Evolutionary conservation across 2,888 invertebrate genomes (phyloP).

Genomic region (Andrena marginata): DNA sequence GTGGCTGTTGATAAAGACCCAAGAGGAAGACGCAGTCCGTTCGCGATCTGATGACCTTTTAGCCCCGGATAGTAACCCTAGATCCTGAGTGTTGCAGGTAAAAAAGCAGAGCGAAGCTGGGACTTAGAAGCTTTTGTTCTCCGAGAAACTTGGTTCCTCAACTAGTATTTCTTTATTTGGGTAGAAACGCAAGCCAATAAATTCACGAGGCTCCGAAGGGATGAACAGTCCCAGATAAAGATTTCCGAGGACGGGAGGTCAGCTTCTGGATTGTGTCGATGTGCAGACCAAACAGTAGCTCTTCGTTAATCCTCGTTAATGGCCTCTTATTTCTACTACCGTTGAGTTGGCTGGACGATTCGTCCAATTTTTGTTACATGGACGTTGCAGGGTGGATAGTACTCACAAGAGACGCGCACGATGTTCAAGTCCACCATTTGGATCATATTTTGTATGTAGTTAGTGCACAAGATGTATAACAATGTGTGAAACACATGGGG

Average conservation of each 20-base stretch:
- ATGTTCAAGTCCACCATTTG: too few relatives aligned
- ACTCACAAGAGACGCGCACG: too few relatives aligned
- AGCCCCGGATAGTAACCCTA: slow-evolving; percentile 11
- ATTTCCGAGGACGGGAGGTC: too few relatives aligned
- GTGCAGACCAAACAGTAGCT: slow-evolving; percentile 27
- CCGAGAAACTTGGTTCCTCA: slow-evolving; percentile 47
- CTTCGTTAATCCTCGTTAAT: slow-evolving; percentile 63
- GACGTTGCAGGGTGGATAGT: too few relatives aligned
- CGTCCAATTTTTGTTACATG: background rate
- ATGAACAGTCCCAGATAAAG: slow-evolving; percentile 19
- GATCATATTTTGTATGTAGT: too few relatives aligned
- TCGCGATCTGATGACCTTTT: slow-evolving; percentile 44
- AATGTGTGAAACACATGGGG: too few relatives aligned
- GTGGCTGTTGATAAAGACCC: slow-evolving; percentile 24
- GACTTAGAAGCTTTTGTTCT: slow-evolving; percentile 22
- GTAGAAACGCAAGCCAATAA: slow-evolving; percentile 63
- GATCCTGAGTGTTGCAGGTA: slow-evolving; percentile 19
- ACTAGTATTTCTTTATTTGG: slow-evolving; percentile 68
- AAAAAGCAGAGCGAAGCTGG: background rate
- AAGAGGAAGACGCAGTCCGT: slow-evolving; percentile 15
- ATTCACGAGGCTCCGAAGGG: slow-evolving; percentile 67
- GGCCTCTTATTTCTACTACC: background rate
- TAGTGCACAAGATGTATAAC: too few relatives aligned
- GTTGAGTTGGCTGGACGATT: background rate
- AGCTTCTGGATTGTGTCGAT: too few relatives aligned